Evolutionary conservation across 53 echinoderm and acorn worm genomes (phyloP), one percentile per base, ranked within the genome.

Genomic region (Zoroaster sp.): DNA sequence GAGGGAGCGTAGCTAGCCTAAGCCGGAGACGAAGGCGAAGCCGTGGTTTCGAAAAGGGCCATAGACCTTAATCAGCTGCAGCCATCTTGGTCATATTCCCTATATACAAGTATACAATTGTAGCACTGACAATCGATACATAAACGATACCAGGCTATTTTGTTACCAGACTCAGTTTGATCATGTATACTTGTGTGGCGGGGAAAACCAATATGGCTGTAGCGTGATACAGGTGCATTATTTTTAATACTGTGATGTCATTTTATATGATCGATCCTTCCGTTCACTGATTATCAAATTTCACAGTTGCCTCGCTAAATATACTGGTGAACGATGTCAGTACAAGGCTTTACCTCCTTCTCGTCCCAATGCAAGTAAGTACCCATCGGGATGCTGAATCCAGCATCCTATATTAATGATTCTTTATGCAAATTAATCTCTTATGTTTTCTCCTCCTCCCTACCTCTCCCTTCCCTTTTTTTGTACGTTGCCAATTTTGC

Each of bases 261-360:
- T n/a, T 5, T 25, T 59, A 28, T 59, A 59, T 59, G 23, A 59
- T 67, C 40, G 33, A 69, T 49, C 49, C 66, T 83, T 85, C 49
- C 71, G 49, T 85, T 85, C 70, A 85, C 52, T 33, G 49, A 85
- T 70, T 85, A 11, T 28, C 21, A 59, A 59, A 25, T 10, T 59
- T 59, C 63, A 85, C 85, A 85, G 85, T 85, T 85, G 85, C 52
- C 85, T 71, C 42, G 20, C 15, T 40, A 85, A 85, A 85, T 85
- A n/a, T 85, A 91, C 72, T 33, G 83, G 87, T 87, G 83, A 78
- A 65, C 78, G 91, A 72, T 91, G 91, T 21, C 72, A 91, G 69
- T 70, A 59, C 76, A 83, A 72, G 73, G 35, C 78, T 43, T 79
- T 80, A 28, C 72, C 72, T 18, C 78, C 87, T n/a, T 35, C 86